Percentiles rank a stretch among this genome's conserved stretches.
phyloP scores from a whole-genome alignment of 2,888 invertebrate genomes.

The Ochropleura plecta region DNA sequence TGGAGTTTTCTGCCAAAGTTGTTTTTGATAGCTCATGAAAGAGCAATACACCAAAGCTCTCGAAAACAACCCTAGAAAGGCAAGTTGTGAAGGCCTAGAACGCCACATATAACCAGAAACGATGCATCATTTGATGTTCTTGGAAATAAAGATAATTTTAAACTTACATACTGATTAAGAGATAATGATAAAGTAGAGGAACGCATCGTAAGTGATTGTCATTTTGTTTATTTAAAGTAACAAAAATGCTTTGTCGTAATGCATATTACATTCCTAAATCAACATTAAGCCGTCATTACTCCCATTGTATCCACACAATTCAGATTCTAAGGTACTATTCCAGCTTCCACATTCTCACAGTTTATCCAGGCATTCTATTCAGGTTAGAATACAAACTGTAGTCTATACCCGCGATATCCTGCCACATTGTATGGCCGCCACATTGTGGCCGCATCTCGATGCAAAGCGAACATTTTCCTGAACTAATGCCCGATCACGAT shows the following conservation, averaged over 20 bases:
- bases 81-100: too few species aligned
- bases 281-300: constrained; percentile 30
- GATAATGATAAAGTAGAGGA: too few species aligned
- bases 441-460: constrained; percentile 58
- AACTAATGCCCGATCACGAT: constrained; percentile 74
- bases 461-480: constrained; percentile 66
- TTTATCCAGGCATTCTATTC: constrained; percentile 40
- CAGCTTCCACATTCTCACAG: constrained; percentile 45
- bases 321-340: constrained; percentile 33
- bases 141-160: too few species aligned
- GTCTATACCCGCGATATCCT: not conserved
- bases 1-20: too few species aligned
- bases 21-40: too few species aligned
- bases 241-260: not conserved
- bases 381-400: constrained; percentile 35
- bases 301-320: constrained; percentile 46
- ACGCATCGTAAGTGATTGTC: too few species aligned
- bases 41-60: too few species aligned
- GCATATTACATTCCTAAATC: not conserved
- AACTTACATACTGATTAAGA: too few species aligned
- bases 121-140: too few species aligned
- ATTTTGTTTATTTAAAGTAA: not conserved
- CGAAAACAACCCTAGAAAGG: too few species aligned
- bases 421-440: constrained; percentile 36
- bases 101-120: too few species aligned